phyloP scores from a whole-genome alignment of 2,888 invertebrate genomes.

The Dichetophora obliterata region DNA sequence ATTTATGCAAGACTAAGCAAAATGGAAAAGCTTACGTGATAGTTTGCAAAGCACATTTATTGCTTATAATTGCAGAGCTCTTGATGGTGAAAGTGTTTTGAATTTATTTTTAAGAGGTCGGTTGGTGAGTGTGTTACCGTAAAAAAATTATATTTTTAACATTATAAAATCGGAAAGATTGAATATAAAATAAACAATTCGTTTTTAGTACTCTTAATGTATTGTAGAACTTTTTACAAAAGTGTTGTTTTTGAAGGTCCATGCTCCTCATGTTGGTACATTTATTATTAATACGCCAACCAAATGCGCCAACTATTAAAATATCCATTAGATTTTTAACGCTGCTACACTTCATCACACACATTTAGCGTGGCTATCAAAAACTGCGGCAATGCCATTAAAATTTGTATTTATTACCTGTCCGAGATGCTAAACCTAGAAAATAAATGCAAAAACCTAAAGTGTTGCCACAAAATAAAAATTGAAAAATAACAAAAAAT shows the following conservation, averaged over 20 bases:
- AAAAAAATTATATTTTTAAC: too few species aligned
- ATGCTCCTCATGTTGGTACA: background rate
- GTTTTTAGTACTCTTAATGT: too few species aligned
- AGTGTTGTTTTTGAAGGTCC: background rate
- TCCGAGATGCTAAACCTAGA: conserved; percentile 45
- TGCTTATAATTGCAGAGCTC: conserved; percentile 13
- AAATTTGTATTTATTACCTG: conserved; percentile 61
- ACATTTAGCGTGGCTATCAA: conserved; percentile 50
- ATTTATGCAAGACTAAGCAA: conserved; percentile 1
- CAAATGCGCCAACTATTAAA: conserved; percentile 42
- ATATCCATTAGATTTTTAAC: conserved; percentile 43
- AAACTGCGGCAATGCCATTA: conserved; percentile 60
- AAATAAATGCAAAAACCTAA: conserved; percentile 44
- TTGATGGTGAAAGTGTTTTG: background rate
- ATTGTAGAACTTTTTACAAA: too few species aligned
- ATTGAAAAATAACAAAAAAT: conserved; percentile 35
- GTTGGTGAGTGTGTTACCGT: background rate
- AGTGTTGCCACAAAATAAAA: conserved; percentile 36
- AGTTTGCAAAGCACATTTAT: background rate
- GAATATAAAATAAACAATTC: too few species aligned
- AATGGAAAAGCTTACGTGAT: background rate
- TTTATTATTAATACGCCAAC: conserved; percentile 17
- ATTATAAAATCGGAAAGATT: too few species aligned
- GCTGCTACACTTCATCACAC: conserved; percentile 39
- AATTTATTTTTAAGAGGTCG: background rate